Evolutionary conservation across 2,113 vertebrate genomes (phyloP).

Genomic region (Turdus rufiventris): DNA sequence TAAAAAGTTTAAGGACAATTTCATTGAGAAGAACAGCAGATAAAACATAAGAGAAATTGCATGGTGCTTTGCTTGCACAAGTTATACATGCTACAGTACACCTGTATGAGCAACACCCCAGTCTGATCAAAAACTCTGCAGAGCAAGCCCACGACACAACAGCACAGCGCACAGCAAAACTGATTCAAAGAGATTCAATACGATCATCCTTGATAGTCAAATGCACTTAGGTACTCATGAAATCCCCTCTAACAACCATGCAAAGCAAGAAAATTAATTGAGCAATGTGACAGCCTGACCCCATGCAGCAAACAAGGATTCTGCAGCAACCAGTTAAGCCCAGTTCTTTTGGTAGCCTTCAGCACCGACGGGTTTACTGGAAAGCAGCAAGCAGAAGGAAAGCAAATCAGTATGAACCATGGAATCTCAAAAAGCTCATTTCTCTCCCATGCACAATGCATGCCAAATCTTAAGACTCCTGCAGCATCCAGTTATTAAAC

Average conservation of each 20-base stretch:
- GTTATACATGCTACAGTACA: too few species aligned
- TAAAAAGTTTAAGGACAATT: background rate
- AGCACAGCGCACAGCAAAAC: background rate
- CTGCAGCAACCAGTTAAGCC: background rate
- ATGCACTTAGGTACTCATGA: background rate
- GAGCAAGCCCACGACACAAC: background rate
- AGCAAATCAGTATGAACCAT: background rate
- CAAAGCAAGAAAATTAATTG: background rate
- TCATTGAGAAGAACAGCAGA: background rate
- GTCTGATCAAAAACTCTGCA: background rate
- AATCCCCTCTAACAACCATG: background rate
- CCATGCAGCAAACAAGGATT: background rate
- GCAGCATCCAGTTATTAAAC: constrained; percentile 33
- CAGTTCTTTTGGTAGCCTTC: background rate
- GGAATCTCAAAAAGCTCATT: constrained; percentile 1
- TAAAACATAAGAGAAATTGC: background rate
- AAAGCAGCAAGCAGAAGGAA: background rate
- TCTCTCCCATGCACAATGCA: background rate
- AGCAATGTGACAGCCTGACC: background rate
- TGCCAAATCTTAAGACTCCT: constrained; percentile 28
- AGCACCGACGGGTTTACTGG: background rate
- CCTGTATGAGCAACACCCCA: background rate
- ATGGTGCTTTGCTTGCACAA: background rate
- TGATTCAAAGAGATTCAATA: background rate
- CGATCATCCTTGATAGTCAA: background rate